Evolutionary conservation across 2,797 vertebrate species (phyloP).

Genomic region (Poeciliopsis turneri): DNA sequence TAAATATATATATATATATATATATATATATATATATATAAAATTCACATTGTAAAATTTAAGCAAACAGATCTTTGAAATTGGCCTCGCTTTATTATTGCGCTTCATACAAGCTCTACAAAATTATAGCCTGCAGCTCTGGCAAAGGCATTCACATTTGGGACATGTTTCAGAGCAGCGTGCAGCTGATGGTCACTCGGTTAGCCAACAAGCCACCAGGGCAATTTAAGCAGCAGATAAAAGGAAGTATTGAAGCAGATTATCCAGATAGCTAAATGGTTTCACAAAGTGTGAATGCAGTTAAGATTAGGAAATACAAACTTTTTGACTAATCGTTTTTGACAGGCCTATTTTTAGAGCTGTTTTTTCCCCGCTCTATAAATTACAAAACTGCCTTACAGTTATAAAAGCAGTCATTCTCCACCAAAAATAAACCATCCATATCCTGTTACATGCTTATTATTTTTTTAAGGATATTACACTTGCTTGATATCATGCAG

Average conservation of each 20-base stretch:
- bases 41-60: neutral
- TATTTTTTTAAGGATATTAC: neutral
- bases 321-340: neutral
- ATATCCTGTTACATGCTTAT: neutral
- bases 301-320: conserved; percentile 30
- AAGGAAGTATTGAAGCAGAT: conserved; percentile 44
- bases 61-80: neutral
- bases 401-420: neutral
- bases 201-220: conserved; percentile 45
- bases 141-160: conserved; percentile 42
- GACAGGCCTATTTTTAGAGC: neutral
- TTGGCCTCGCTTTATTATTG: conserved; percentile 13
- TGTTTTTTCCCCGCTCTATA: neutral
- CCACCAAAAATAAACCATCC: neutral
- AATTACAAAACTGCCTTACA: too few species aligned
- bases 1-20: too few species aligned
- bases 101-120: neutral
- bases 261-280: conserved; percentile 28
- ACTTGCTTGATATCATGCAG: neutral
- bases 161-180: conserved; percentile 32
- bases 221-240: conserved; percentile 46
- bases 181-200: conserved; percentile 50
- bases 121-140: conserved; percentile 37
- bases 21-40: too few species aligned
- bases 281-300: conserved; percentile 31